Percentiles rank a stretch among this genome's conserved stretches.
Conservation (phyloP, 2,113 vertebrate species). For the Elaphurus davidianus region DNA sequence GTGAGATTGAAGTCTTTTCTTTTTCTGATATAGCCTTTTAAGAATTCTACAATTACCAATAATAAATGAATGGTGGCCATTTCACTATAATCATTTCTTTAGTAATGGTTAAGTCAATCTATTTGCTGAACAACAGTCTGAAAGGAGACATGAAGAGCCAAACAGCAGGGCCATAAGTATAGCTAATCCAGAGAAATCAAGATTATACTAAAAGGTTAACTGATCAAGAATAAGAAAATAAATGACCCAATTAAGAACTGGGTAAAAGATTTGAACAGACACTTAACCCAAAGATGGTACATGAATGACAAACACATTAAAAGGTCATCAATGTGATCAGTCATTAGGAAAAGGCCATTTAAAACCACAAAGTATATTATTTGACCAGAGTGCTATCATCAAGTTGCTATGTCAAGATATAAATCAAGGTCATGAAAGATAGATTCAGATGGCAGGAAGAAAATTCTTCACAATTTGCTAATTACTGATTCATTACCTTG, state of each 20-base stretch:
- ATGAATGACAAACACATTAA: not conserved
- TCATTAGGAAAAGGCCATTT: not conserved
- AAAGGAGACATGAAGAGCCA: not conserved
- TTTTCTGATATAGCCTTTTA: not conserved
- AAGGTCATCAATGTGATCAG: not conserved
- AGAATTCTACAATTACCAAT: not conserved
- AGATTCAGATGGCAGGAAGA: not conserved
- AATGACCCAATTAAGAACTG: not conserved
- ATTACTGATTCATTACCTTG: not conserved
- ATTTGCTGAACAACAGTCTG: not conserved
- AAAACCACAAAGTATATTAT: not conserved
- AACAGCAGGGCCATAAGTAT: not conserved
- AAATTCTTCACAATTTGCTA: not conserved
- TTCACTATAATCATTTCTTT: not conserved
- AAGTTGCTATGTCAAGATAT: not conserved
- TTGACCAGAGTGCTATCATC: not conserved
- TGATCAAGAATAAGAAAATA: constrained; percentile 2
- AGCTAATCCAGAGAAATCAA: not conserved
- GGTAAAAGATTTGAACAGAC: not conserved
- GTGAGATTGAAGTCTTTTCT: not conserved
- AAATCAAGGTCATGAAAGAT: not conserved
- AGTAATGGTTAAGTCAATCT: not conserved
- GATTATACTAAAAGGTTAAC: not conserved
- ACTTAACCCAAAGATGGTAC: not conserved
- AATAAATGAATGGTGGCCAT: not conserved